Conservation (phyloP, 2,797 vertebrate species). For the Pelodytes ibericus region DNA sequence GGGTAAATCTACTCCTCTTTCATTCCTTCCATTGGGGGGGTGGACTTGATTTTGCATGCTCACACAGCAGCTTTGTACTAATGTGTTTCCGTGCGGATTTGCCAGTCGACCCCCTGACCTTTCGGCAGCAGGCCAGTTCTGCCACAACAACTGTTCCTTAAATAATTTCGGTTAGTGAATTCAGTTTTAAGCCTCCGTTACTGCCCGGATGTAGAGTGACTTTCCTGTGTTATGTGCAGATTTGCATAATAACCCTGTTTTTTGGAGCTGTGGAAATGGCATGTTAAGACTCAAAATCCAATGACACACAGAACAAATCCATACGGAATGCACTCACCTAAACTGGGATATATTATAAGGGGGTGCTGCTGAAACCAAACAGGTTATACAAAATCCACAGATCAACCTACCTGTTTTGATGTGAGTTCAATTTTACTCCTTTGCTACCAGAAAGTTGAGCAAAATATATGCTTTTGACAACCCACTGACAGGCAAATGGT, state of each 20-base stretch:
- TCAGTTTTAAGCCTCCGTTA: constrained; percentile 51
- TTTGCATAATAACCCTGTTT: constrained; percentile 9
- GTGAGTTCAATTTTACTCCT: too few relatives aligned
- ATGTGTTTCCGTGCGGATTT: constrained; percentile 64
- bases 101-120: constrained; percentile 67
- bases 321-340: too few relatives aligned
- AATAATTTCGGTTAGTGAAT: constrained; percentile 53
- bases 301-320: too few relatives aligned
- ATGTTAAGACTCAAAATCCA: too few relatives aligned
- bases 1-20: constrained; percentile 56
- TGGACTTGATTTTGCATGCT: constrained; percentile 56
- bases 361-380: too few relatives aligned
- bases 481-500: too few relatives aligned
- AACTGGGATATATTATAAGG: too few relatives aligned
- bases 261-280: background rate
- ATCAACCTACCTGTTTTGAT: too few relatives aligned
- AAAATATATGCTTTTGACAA: too few relatives aligned
- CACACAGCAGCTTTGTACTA: constrained; percentile 60
- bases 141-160: constrained; percentile 60
- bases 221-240: constrained; percentile 57
- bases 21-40: constrained; percentile 19
- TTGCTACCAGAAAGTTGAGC: too few relatives aligned
- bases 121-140: constrained; percentile 54
- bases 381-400: too few relatives aligned
- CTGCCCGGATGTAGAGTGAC: constrained; percentile 54